Evolutionary conservation across 2,797 vertebrate species (phyloP).

Genomic region (Sebastes itinus): DNA sequence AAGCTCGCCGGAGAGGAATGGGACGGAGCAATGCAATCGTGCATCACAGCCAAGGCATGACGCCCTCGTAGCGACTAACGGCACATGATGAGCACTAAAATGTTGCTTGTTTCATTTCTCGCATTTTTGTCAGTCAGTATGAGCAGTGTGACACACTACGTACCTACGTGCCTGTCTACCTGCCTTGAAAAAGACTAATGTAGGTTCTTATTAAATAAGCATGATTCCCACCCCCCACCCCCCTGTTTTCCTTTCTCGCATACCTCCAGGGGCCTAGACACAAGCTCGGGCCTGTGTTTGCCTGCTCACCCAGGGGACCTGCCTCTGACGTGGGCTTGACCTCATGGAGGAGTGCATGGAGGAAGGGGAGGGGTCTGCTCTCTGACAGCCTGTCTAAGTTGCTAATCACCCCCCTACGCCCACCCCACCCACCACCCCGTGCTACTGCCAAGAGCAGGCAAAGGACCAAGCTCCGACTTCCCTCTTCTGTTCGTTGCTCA

Average conservation of each 20-base stretch:
- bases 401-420: constrained; percentile 64
- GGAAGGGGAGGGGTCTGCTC: constrained; percentile 58
- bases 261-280: constrained; percentile 73
- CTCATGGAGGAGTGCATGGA: constrained; percentile 69
- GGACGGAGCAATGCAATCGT: not conserved
- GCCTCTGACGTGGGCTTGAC: constrained; percentile 76
- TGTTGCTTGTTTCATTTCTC: not conserved
- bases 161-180: constrained; percentile 2
- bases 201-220: constrained; percentile 68
- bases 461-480: constrained; percentile 30
- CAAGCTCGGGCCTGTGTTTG: constrained; percentile 76
- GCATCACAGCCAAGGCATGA: constrained; percentile 28
- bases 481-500: constrained; percentile 10
- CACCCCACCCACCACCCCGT: constrained; percentile 35
- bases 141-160: not conserved
- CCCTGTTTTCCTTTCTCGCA: constrained; percentile 70
- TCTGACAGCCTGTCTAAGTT: constrained; percentile 69
- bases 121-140: constrained; percentile 4
- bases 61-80: not conserved
- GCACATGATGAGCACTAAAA: not conserved
- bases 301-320: constrained; percentile 67
- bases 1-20: constrained; percentile 21
- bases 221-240: constrained; percentile 19
- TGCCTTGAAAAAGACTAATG: constrained; percentile 47
- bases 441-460: constrained; percentile 58